Conservation (phyloP, 2,888 invertebrate species). For the Lathronympha strigana region DNA sequence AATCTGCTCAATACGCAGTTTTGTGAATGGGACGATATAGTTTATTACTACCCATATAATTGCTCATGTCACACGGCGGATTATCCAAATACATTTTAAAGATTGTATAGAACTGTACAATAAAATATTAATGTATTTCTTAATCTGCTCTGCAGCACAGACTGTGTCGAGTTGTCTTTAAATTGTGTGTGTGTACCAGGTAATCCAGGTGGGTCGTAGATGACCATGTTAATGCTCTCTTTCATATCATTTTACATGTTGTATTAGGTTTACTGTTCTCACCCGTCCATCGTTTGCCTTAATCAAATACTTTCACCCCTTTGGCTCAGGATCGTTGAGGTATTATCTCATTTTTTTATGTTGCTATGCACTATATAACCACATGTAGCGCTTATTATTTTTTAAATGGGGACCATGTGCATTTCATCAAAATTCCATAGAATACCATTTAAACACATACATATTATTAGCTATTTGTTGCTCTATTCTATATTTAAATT, state of each 20-base stretch:
- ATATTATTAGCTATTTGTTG: too few species aligned
- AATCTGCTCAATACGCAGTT: too few species aligned
- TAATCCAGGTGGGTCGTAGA: conserved; percentile 39
- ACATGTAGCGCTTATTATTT: conserved; percentile 17
- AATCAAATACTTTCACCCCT: background rate
- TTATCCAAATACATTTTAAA: background rate
- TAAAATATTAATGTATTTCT: conserved; percentile 38
- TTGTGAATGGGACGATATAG: too few species aligned
- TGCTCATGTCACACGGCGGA: background rate
- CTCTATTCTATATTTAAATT: too few species aligned
- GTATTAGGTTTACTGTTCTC: conserved; percentile 7
- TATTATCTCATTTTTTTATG: conserved; percentile 26
- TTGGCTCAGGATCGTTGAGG: conserved; percentile 17
- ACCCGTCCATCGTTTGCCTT: conserved; percentile 17
- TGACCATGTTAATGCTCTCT: conserved; percentile 8
- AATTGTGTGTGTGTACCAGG: conserved; percentile 36
- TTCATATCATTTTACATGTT: conserved; percentile 7
- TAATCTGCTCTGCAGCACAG: conserved; percentile 36
- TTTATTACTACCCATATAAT: background rate
- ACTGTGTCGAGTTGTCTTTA: conserved; percentile 30
- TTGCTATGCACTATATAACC: conserved; percentile 34
- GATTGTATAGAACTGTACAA: conserved; percentile 1
- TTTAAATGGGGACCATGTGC: conserved; percentile 32
- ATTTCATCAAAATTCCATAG: conserved; percentile 5
- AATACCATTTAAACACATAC: too few species aligned